Base-by-base conservation (phyloP, 2,113 vertebrate genomes). In the Maccullochella peelii region DNA sequence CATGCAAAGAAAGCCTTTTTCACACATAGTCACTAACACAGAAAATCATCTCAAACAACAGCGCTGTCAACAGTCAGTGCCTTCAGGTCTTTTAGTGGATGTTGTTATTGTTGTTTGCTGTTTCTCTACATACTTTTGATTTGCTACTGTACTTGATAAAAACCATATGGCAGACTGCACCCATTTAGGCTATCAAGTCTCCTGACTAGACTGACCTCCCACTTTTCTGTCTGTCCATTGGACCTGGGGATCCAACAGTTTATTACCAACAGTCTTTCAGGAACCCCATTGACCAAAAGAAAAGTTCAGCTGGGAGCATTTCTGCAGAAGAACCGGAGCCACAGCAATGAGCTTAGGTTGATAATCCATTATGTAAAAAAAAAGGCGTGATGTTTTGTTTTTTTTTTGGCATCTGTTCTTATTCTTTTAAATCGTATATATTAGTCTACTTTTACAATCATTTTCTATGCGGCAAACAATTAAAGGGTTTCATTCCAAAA, bases 21-120 rank as follows among this genome's bases (percentile, higher is more conserved):
- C 86, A 94, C 90, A 90, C 79, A 92, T 91, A 94, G 89, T 93
- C 94, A 95, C 85, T 86, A 93, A 84, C 90, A 93, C 92, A 72
- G 86, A 89, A 90, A 89, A 86, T 91, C 81, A 86, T 88, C 66
- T 89, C 77, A 86, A 79, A 91, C 82, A 82, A 85, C 84, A 91
- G 86, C 89, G 78, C 87, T 93, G 94, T 91, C 96, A 99, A 98
- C 98, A 97, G 98, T 97, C 97, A 95, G 88, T 89, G 97, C 97
- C 97, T 97, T 95, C 91, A 87, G 94, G 92, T 92, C 93, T 93
- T 81, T 92, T 94, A 91, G 70, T 70, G 62, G 84, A 84, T 90
- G 62, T 92, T 83, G 16, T 94, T 90, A 73, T 93, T 89, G 79
- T 93, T 84, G 68, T 89, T 77, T 92, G 94, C 80, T 55, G 86